These are phyloP conservation scores for Nematolebias whitei DNA, from an alignment of 2,113 vertebrate species.

Conservation along the genomic window DNA sequence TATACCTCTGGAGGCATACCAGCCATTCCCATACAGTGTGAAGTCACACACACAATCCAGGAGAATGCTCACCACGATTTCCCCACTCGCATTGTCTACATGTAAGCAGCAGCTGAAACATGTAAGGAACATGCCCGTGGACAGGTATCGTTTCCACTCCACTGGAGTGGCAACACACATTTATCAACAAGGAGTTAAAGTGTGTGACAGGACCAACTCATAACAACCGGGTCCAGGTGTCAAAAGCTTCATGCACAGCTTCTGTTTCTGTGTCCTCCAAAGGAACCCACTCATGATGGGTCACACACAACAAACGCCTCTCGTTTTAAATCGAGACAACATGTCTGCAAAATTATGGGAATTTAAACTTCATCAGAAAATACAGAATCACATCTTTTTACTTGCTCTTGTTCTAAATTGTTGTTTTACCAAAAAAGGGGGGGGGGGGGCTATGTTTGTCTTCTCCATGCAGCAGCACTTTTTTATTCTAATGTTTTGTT, in stretches of 20 bases:
- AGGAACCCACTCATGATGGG: constrained; percentile 24
- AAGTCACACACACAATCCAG: constrained; percentile 40
- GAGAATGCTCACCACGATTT: constrained; percentile 16
- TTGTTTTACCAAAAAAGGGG: background rate
- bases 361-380: constrained; percentile 31
- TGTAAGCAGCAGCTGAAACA: constrained; percentile 21
- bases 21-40: constrained; percentile 59
- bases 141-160: constrained; percentile 48
- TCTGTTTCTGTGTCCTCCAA: constrained; percentile 28
- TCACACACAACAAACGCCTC: constrained; percentile 16
- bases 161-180: constrained; percentile 40
- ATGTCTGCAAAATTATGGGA: constrained; percentile 9
- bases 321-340: constrained; percentile 20
- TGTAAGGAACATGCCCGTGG: constrained; percentile 21
- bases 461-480: constrained; percentile 34
- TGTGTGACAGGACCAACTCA: constrained; percentile 55
- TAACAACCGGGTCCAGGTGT: constrained; percentile 62
- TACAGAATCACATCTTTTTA: constrained; percentile 16
- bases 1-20: constrained; percentile 64
- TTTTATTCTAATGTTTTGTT: constrained; percentile 38
- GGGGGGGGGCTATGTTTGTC: constrained; percentile 13
- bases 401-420: constrained; percentile 13
- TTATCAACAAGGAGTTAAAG: constrained; percentile 45
- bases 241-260: constrained; percentile 12
- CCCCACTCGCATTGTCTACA: constrained; percentile 31